Evolutionary conservation across 2,797 vertebrate species (phyloP).

Genomic region (Ispidina lecontei): DNA sequence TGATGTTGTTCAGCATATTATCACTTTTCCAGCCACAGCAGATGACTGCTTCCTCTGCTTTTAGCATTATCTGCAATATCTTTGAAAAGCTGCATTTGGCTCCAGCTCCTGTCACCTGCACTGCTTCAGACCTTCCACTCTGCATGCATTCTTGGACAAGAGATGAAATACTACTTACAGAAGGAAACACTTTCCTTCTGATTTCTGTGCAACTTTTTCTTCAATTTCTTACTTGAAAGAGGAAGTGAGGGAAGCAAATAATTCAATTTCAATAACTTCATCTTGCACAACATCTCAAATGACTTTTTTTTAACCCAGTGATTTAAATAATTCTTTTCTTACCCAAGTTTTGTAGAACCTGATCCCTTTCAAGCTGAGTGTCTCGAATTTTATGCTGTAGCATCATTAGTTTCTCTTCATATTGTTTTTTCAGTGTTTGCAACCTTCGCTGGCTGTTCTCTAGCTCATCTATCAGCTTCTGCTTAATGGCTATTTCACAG

Average conservation of each 20-base stretch:
- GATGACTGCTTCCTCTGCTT: background rate
- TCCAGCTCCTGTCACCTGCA: background rate
- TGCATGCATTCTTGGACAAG: background rate
- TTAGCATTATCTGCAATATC: background rate
- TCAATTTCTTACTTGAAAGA: background rate
- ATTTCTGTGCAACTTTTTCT: background rate
- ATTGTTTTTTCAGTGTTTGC: conserved; percentile 94
- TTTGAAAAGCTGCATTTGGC: background rate
- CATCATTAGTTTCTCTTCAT: conserved; percentile 95
- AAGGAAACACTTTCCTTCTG: background rate
- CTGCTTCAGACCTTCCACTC: background rate
- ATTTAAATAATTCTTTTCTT: conserved; percentile 27
- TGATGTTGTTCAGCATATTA: background rate
- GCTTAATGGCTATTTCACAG: conserved; percentile 98
- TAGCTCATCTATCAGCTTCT: conserved; percentile 96
- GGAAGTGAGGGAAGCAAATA: background rate
- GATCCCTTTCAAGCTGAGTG: conserved; percentile 95
- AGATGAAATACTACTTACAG: background rate
- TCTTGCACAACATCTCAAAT: background rate
- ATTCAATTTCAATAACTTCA: background rate
- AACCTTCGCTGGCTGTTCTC: conserved; percentile 96
- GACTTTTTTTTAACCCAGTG: conserved; percentile 81
- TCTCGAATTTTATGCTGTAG: conserved; percentile 95
- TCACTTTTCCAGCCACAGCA: background rate
- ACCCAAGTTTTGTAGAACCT: conserved; percentile 95